phyloP scores from a whole-genome alignment of 2,113 vertebrate species.

The Boulengeromyrus knoepffleri region DNA sequence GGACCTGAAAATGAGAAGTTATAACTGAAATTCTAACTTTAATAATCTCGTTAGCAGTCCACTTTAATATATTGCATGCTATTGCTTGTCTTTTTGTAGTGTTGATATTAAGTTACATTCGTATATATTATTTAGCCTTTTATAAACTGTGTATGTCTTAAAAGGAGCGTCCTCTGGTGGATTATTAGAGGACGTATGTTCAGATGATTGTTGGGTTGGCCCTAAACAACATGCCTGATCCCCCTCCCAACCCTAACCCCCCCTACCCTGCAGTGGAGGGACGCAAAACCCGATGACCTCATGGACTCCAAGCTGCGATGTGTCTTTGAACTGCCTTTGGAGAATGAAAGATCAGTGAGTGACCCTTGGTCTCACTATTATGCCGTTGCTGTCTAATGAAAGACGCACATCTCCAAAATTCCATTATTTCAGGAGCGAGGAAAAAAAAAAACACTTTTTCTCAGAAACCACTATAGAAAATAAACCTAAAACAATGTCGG shows the following conservation, averaged over 20 bases:
- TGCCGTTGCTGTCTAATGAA: background rate
- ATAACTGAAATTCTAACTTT: background rate
- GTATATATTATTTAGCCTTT: background rate
- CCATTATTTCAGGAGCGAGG: background rate
- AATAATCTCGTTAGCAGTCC: background rate
- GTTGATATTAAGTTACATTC: background rate
- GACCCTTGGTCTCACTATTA: background rate
- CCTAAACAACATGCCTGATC: background rate
- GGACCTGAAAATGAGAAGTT: background rate
- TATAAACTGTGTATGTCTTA: background rate
- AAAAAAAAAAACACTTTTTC: background rate
- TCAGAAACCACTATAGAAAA: background rate
- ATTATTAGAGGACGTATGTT: background rate
- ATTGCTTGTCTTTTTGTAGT: background rate
- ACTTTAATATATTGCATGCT: background rate
- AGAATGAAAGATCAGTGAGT: constrained; percentile 82
- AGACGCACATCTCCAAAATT: background rate
- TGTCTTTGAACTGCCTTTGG: constrained; percentile 81
- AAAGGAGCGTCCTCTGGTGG: background rate
- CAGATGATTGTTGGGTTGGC: background rate
- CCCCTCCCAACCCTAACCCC: background rate
- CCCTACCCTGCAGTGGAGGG: constrained; percentile 69
- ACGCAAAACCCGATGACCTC: constrained; percentile 80
- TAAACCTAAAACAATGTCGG: background rate
- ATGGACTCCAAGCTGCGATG: constrained; percentile 91